Evolutionary conservation across 2,797 vertebrate genomes (phyloP), one percentile per base, ranked within the genome.

Genomic region (Perodicticus potto): DNA sequence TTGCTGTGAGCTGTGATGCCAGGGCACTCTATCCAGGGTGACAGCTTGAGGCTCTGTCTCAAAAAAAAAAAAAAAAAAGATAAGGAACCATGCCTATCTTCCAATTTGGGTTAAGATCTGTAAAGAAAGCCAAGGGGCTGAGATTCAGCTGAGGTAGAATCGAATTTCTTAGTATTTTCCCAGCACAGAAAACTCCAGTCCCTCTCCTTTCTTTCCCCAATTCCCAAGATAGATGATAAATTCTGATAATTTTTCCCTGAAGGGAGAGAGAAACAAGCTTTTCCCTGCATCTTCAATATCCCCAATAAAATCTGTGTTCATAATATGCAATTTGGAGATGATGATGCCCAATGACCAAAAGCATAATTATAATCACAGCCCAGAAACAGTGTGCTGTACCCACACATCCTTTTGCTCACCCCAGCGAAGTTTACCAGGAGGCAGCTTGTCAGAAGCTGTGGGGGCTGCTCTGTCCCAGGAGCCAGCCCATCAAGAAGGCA

Each of bases 401-500:
- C 92, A 67, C 89, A 57, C 20, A 14, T 77, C 89, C 88, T 89
- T 87, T 97, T 97, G 94, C 91, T 88, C 86, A 93, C 29, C 53
- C 3, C 0, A 20, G 4, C 6, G 0, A 29, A 97, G 69, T 74
- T 95, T 69, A 86, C 63, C 40, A 76, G 78, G 9, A 89, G 88
- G 55, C 32, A 34, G 20, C 27, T 37, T 14, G 86, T 45, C 89
- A 96, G 86, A 91, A 72, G 32, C 63, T 87, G 86, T 83, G 57
- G 53, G 45, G 92, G 49, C 45, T 85, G 94, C 85, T 55, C 43
- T 95, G 59, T 45, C 91, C 49, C 93, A 97, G 95, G 97, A 96
- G 34, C 55, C 90, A 86, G 43, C 90, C 94, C 94, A 94, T 97
- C 93, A 95, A 96, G 95, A 95, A 97, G 92, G 92, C 96, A 97